Conservation (phyloP, 2,113 vertebrate genomes). For the Syrrhaptes paradoxus region DNA sequence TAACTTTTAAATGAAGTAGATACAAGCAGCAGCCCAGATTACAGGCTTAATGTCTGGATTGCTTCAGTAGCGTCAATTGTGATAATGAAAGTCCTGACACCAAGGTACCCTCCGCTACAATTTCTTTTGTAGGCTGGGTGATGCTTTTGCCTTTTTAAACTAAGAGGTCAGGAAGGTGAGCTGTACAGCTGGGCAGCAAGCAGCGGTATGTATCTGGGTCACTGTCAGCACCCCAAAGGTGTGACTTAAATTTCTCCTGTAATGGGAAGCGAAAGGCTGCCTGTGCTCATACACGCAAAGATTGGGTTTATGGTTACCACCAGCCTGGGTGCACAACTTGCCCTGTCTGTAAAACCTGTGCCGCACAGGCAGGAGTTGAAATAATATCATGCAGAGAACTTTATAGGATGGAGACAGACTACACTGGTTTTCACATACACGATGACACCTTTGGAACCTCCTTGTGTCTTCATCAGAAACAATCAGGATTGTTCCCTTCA, state of each 20-base stretch:
- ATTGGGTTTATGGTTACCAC: background rate
- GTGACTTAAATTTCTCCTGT: background rate
- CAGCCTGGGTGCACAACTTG: background rate
- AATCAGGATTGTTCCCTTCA: background rate
- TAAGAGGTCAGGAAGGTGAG: slow-evolving; percentile 37
- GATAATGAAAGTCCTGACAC: slow-evolving; percentile 18
- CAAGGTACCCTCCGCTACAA: background rate
- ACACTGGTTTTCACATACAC: background rate
- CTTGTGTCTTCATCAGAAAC: background rate
- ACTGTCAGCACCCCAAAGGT: background rate
- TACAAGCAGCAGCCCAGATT: slow-evolving; percentile 30
- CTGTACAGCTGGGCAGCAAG: slow-evolving; percentile 19
- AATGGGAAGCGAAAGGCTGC: background rate
- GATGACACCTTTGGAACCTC: background rate
- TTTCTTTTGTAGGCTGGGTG: slow-evolving; percentile 10
- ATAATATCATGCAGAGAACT: background rate
- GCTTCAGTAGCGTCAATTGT: slow-evolving; percentile 3
- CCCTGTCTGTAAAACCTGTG: background rate
- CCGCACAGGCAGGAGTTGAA: background rate
- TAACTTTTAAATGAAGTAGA: slow-evolving; percentile 24
- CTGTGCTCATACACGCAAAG: background rate
- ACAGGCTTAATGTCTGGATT: slow-evolving; percentile 36
- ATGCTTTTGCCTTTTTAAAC: slow-evolving; percentile 8
- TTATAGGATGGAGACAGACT: background rate
- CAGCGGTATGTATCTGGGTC: background rate